Evolutionary conservation across 2,888 invertebrate species (phyloP), one percentile per base, ranked within the genome.

Genomic region (Thymelicus sylvestris): DNA sequence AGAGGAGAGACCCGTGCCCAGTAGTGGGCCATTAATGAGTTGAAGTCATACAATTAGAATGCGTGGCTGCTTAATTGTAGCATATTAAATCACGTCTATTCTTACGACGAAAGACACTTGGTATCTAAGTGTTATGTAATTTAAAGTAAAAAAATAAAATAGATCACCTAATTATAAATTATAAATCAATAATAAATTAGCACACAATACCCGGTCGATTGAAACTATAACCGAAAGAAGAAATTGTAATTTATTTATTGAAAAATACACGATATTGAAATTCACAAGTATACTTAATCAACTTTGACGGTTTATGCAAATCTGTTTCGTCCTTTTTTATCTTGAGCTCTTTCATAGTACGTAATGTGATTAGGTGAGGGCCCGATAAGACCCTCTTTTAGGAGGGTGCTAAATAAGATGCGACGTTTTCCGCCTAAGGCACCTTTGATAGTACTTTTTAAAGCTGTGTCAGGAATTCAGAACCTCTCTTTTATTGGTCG

Each of bases 381-480:
- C 84, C 79, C 84, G 85, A 84, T 84, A 79, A 81, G 81, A 80
- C 86, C 88, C 88, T 88, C 88, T 86, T 86, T 83, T 76, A 78
- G 77, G 78, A 84, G 91, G 91, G 91, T 79, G 90, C 89, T 90
- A 93, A 92, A 92, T 92, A 93, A 93, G 92, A 92, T 89, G 86
- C 90, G 92, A 90, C 91, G 88, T 92, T 92, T 92, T 90, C 90
- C 90, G 92, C 92, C 90, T 88, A 82, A 84, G 89, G 90, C 90
- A 92, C 88, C 90, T 92, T 91, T 91, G 90, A 91, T 91, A 89
- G 89, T 90, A 91, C 89, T 91, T 91, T 91, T 90, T 90, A 91
- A 91, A 92, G 90, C 92, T 88, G 86, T 84, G 90, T 91, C 90
- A 90, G 90, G 90, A 92, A 91, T 90, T 89, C 86, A 81, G 88